A percentile compares a stretch with the other conserved stretches of the same genome.
Evolutionary conservation across 2,113 vertebrate genomes (phyloP).

Genomic region (Pogonocichla stellata): DNA sequence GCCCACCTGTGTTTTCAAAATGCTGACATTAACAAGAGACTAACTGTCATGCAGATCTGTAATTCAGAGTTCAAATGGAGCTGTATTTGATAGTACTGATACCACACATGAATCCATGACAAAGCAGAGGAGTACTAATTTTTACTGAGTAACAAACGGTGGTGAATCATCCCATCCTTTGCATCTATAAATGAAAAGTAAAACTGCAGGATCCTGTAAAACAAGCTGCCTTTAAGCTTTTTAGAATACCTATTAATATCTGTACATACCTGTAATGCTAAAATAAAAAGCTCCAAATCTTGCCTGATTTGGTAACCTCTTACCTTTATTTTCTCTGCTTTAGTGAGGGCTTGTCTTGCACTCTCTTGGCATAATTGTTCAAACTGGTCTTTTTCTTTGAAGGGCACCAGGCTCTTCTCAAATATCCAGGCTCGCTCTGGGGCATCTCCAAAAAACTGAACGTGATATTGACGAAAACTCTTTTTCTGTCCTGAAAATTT

Average conservation of each 20-base stretch:
- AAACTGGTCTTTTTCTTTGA: slow-evolving; percentile 89
- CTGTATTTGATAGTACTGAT: neutral
- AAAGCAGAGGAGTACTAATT: neutral
- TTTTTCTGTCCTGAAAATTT: slow-evolving; percentile 77
- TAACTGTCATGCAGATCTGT: neutral
- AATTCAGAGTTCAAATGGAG: neutral
- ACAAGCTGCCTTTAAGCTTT: neutral
- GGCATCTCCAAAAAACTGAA: slow-evolving; percentile 95
- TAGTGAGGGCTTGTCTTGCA: slow-evolving; percentile 80
- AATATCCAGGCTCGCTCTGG: slow-evolving; percentile 94
- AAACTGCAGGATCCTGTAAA: neutral
- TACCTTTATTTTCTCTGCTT: slow-evolving; percentile 87
- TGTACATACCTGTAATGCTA: neutral
- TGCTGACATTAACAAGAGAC: neutral
- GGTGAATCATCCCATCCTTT: neutral
- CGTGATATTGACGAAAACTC: slow-evolving; percentile 86
- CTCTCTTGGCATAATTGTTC: slow-evolving; percentile 84
- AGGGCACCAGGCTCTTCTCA: slow-evolving; percentile 92
- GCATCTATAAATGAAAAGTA: neutral
- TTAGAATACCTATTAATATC: neutral
- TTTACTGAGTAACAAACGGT: neutral
- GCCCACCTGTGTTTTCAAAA: neutral
- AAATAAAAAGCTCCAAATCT: neutral
- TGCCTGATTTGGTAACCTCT: neutral
- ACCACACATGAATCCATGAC: neutral